Evolutionary conservation across 2,797 vertebrate species (phyloP), one percentile per base, ranked within the genome.

Genomic region (Siniperca scherzeri): DNA sequence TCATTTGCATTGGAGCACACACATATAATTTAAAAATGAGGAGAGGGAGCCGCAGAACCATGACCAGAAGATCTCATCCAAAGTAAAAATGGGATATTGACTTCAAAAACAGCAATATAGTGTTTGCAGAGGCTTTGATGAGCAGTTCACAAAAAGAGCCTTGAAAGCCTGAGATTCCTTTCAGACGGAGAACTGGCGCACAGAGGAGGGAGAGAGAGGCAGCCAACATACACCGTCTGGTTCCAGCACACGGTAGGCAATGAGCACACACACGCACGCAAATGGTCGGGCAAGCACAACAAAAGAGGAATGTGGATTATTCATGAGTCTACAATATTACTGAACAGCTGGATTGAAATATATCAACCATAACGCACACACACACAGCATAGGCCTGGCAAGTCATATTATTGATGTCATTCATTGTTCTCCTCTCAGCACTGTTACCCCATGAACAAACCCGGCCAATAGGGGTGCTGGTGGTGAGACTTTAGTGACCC

Each of bases 401-500:
- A 46, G 46, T 50, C 40, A 1, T 77, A 69, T 85, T 83, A 80
- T 77, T 84, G 78, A 87, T 87, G 87, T 85, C 69, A 84, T 80
- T 78, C 68, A 80, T 83, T 84, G 78, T 80, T 80, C 71, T 78
- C 46, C 70, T 85, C 70, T 80, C 81, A 67, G 40, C 79, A 56
- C 62, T 14, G 2, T 69, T 33, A 52, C 69, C 81, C 68, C 70
- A 59, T 72, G 66, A 87, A 73, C n/a, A 33, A 72, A 90, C 86
- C 81, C 69, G 40, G 82, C 91, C 91, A 89, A 88, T 89, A 87
- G 89, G 81, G 85, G 78, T 87, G 86, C 86, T 86, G 85, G 85
- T 70, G 83, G 87, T 89, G 89, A 94, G 85, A 86, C 90, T 92
- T 90, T 90, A 87, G 83, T 95, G 95, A 94, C 93, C 94, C 93